Base-by-base conservation (phyloP, 2,888 invertebrate species). In the Scaptodrosophila latifasciaeformis region DNA sequence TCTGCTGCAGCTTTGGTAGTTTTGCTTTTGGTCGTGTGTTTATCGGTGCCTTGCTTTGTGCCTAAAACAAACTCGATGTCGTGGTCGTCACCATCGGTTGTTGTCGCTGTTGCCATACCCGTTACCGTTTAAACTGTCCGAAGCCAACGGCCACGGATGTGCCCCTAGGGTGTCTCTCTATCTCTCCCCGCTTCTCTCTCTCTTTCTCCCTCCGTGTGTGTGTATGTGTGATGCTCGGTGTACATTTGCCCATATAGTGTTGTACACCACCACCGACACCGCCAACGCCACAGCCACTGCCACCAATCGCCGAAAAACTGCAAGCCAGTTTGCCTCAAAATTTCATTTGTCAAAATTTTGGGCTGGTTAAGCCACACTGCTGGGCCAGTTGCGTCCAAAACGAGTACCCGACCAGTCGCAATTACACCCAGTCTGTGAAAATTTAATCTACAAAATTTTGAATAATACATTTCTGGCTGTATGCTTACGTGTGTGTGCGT, bases 341-440 rank as follows among this genome's bases (percentile, higher is more conserved):
- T 60, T 59, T 54, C 49, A 49, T 42, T 49, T 49, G 31, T 40
- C 40, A 49, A 49, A 40, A 42, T 49, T 49, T 19, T 21, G 34
- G 54, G 47, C 21, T 47, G 49, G 34, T 31, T 43, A 49, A 49
- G 52, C 37, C 31, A 40, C 15, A 17, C 9, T 13, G 12, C n/a
- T 34, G 34, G 24, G 34, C 59, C 71, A 72, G 72, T 72, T 72
- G 76, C 43, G 59, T 68, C 58, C 64, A 79, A 71, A 42, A 62
- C 76, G 76, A 68, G 76, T 63, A 45, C 44, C 56, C 49, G 69
- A 65, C 44, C 79, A 79, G 72, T 72, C 72, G 72, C 76, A 72
- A 40, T 58, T 64, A 54, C 62, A 58, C 37, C 37, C 47, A n/a
- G n/a, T n/a, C n/a, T n/a, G n/a, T n/a, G n/a, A n/a, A n/a, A n/a